Conservation (phyloP, 2,113 vertebrate species). For the Chinchilla lanigera region DNA sequence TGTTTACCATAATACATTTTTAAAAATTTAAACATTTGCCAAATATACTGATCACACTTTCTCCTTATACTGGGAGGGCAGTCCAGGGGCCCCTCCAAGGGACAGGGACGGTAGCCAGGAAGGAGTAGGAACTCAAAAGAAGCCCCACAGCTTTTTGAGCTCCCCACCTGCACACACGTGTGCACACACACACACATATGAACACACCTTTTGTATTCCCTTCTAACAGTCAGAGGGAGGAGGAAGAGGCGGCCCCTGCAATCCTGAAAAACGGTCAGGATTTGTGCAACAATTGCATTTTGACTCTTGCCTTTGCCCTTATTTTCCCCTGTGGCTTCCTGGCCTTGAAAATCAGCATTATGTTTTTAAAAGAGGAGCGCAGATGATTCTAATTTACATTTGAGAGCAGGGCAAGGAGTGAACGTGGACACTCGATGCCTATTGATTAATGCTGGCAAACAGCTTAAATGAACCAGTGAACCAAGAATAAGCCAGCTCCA, state of each 20-base stretch:
- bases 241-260: neutral
- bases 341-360: neutral
- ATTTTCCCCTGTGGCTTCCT: neutral
- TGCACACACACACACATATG: neutral
- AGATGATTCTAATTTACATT: conserved; percentile 19
- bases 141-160: neutral
- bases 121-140: neutral
- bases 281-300: neutral
- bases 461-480: conserved; percentile 39
- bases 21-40: neutral
- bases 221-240: neutral
- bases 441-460: conserved; percentile 25
- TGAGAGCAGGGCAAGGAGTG: neutral
- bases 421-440: neutral
- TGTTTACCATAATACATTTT: neutral
- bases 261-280: neutral
- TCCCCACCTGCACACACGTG: too few species aligned
- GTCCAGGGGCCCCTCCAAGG: neutral
- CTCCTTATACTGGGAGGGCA: neutral
- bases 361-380: neutral
- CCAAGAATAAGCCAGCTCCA: conserved; percentile 30
- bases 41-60: neutral
- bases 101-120: neutral
- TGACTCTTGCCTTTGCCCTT: neutral
- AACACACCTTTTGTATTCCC: neutral